Evolutionary conservation across 2,888 invertebrate genomes (phyloP), one percentile per base, ranked within the genome.

Genomic region (Dolomedes plantarius): DNA sequence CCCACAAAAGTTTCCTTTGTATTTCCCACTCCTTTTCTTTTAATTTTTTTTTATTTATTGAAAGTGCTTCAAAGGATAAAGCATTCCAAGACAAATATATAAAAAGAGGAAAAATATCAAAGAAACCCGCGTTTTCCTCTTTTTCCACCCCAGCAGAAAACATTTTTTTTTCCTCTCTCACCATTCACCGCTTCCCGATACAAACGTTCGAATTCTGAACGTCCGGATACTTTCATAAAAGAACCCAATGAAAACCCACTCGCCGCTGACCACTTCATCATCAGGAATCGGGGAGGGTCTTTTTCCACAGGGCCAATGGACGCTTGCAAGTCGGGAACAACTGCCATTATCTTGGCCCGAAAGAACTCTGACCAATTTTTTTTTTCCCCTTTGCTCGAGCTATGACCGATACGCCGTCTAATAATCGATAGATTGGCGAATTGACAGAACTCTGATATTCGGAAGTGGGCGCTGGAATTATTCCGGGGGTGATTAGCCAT

Each of bases 261-360:
- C 56, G 56, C 16, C 68, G 46, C 56, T 79, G 79, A 72, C 79
- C 79, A 79, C 79, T 79, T 72, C 71, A 79, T 79, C 79, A 68
- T 71, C 75, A n/a, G 41, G 72, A 71, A 71, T 19, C 19, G 56
- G 56, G 46, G 5, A 23, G 56, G 56, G 19, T 6, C 7, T 46
- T 13, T 9, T 2, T 46, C 2, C 3, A 5, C 56, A 56, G 23
- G 36, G 31, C 39, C 72, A 64, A 39, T 62, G 56, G 82, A 50
- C 82, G 82, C 82, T 82, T 82, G n/a, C 27, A 82, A 82, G 82
- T 82, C 82, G 82, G 81, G 82, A 82, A 82, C 82, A 82, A 82
- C 64, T 75, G 39, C 82, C 82, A 82, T 82, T 82, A 82, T 76
- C 82, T 74, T 56, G 64, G 23, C 32, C 28, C 31, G 36, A 69